These are phyloP conservation scores for Colistium nudipinnis DNA, from an alignment of 2,113 vertebrate genomes.

Conservation along the genomic window DNA sequence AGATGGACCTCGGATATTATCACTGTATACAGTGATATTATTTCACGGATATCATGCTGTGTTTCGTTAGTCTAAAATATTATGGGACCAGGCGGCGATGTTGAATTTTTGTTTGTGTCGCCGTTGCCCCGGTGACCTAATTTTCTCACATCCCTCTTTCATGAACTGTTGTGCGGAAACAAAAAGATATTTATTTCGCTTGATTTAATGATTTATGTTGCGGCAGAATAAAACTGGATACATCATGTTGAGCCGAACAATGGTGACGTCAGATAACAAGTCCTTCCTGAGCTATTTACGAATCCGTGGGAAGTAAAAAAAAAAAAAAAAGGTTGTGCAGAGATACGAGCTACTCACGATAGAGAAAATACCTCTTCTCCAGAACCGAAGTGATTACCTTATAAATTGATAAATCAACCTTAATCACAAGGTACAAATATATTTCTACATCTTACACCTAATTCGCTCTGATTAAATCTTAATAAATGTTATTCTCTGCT, in stretches of 20 bases:
- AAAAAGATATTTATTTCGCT: slow-evolving; percentile 12
- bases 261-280: slow-evolving; percentile 5
- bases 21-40: not conserved
- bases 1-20: not conserved
- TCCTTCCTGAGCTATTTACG: not conserved
- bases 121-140: slow-evolving; percentile 37
- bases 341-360: not conserved
- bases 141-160: slow-evolving; percentile 14
- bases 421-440: too few relatives aligned
- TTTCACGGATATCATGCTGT: not conserved
- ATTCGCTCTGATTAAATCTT: too few relatives aligned
- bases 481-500: too few relatives aligned
- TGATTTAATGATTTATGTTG: slow-evolving; percentile 37
- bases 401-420: too few relatives aligned
- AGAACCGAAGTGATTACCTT: too few relatives aligned
- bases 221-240: slow-evolving; percentile 10
- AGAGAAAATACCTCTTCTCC: too few relatives aligned
- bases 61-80: slow-evolving; percentile 10
- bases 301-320: slow-evolving; percentile 10
- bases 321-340: not conserved
- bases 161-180: slow-evolving; percentile 9
- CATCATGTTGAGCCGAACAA: slow-evolving; percentile 19
- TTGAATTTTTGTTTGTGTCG: slow-evolving; percentile 4
- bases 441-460: too few relatives aligned
- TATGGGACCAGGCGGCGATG: not conserved